A percentile compares a stretch with the other conserved stretches of the same genome.
Conservation (phyloP, 2,797 vertebrate genomes). For the Pangasius sanitwongsei region DNA sequence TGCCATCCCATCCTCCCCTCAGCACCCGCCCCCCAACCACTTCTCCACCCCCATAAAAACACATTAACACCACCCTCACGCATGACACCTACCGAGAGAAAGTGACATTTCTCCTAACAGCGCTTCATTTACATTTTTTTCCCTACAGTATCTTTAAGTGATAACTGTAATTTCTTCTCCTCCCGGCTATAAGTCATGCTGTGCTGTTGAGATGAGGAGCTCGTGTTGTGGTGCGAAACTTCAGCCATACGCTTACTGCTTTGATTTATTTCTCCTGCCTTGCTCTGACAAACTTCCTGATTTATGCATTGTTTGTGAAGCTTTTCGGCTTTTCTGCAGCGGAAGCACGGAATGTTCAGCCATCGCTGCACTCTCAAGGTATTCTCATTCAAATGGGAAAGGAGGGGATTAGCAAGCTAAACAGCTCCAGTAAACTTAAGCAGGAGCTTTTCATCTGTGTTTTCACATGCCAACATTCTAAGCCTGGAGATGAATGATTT, state of each 20-base stretch:
- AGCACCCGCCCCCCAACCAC: background rate
- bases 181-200: conserved; percentile 69
- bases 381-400: conserved; percentile 32
- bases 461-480: conserved; percentile 7
- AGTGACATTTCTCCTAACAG: conserved; percentile 72
- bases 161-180: conserved; percentile 75
- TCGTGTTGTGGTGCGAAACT: conserved; percentile 73
- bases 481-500: conserved; percentile 29
- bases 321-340: conserved; percentile 53
- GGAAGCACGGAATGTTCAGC: conserved; percentile 39
- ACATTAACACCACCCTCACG: conserved; percentile 56
- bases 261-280: conserved; percentile 72
- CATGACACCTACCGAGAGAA: conserved; percentile 48
- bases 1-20: conserved; percentile 22
- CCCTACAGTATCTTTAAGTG: conserved; percentile 70
- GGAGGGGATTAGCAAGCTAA: conserved; percentile 37
- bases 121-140: conserved; percentile 75
- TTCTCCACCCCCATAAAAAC: conserved; percentile 53
- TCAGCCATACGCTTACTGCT: conserved; percentile 68
- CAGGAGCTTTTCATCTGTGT: background rate
- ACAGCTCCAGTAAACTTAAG: background rate
- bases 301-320: conserved; percentile 69
- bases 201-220: conserved; percentile 67
- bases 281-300: conserved; percentile 68
- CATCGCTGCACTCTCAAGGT: conserved; percentile 28